Evolutionary conservation across 2,888 invertebrate genomes (phyloP), one percentile per base, ranked within the genome.

Genomic region (Pollenia angustigena): DNA sequence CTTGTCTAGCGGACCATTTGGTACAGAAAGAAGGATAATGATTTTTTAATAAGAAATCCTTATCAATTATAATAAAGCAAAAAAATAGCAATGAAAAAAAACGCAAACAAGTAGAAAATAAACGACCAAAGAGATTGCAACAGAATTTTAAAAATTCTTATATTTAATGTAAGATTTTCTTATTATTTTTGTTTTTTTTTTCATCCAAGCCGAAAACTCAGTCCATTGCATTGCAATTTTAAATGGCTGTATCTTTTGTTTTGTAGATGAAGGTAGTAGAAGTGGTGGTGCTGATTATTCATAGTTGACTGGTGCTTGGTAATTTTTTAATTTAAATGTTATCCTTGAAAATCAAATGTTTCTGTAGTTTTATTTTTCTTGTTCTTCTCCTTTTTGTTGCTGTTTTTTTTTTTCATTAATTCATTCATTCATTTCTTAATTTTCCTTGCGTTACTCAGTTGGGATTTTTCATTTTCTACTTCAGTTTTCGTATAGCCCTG

Each of bases 281-380:
- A 40, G 40, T n/a, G 44, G 58, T 46, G 32, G 18, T 18, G 68
- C 42, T 23, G 64, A 54, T 60, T 60, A 72, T 76, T 66, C 52
- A 52, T 72, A 66, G 81, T 46, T 81, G 76, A 81, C 71, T 81
- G 50, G 44, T 50, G 64, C 62, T 71, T 56, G 54, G 64, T 81
- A 85, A 81, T 81, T 81, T 85, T 81, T 85, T 81, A 85, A 85
- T 85, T 85, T 81, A 81, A 81, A 81, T 76, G 58, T 85, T 85
- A 85, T 85, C 85, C 81, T 64, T 64, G 81, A 81, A 81, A 76
- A 76, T 85, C 64, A 58, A 71, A n/a, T 64, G 44, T 81, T 75
- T 76, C 18, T 62, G 9, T 54, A 32, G 32, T 32, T 32, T 44
- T 64, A n/a, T 18, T 50, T 48, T 42, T 66, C 12, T 14, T 14